Evolutionary conservation across 2,888 invertebrate genomes (phyloP), one percentile per base, ranked within the genome.

Genomic region (Coremacera marginata): DNA sequence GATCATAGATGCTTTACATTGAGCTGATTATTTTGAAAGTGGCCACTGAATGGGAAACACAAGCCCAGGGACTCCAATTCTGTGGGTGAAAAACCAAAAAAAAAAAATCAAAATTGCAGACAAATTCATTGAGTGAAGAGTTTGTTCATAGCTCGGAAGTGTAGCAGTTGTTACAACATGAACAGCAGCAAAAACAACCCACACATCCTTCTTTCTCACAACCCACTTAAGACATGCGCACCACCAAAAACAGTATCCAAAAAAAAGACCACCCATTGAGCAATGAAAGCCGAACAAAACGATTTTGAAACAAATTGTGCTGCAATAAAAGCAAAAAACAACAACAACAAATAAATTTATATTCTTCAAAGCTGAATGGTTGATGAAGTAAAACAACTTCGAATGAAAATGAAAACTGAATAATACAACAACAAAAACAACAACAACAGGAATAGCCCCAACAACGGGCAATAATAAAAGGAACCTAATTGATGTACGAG

Each of bases 401-500:
- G 37, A 62, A 52, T 62, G n/a, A 72, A 57, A 27, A 76, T 34
- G 51, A 44, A 72, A 62, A 44, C 52, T 19, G 67, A 62, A 78
- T 27, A 70, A 22, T 52, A 70, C 16, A 31, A 22, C 55, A 37
- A 52, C 16, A 52, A 72, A 22, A 62, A 49, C 74, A 72, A 55
- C 7, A 34, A 57, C 57, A 31, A 49, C 11, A 72, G 25, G 9
- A 62, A 71, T 19, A 34, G 27, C 55, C 70, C 19, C 31, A 55
- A 63, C 52, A 31, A 34, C 57, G 19, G 31, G 22, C 70, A 51
- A 49, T 49, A 70, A 55, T 60, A 44, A 67, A 78, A 79, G 78
- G 82, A 81, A 82, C 82, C 83, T 88, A 87, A 88, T 87, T 89
- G 88, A 88, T 86, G 85, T 84, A 89, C 88, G 88, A 88, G 86